Base-by-base conservation (phyloP, 37 sponge, comb jelly and placozoan species). In the Cladorhizidae sp. region DNA sequence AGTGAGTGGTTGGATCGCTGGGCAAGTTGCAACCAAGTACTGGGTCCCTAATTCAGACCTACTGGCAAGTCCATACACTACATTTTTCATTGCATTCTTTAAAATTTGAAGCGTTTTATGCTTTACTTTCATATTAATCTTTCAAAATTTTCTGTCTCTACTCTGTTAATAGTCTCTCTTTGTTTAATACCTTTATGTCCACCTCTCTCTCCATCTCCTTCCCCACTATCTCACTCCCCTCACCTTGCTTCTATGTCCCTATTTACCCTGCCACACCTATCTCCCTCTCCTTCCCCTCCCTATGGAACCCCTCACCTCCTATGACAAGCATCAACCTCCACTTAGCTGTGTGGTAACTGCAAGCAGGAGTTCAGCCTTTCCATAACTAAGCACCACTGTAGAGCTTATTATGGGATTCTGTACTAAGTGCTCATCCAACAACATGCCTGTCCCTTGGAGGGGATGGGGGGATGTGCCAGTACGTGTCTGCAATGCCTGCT, bases 351-450 rank as follows among this genome's bases (percentile, higher is more conserved):
- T 75, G 43, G 51, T 8, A 69, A 67, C 7, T 97, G 98, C 35
- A 77, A 87, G 45, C 80, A 70, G 28, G 73, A 70, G 71, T 95
- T 97, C 77, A 75, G 38, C 12, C 71, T 87, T 0, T 64, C 73
- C 26, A 80, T 85, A 51, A 89, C 88, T 2, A 95, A 95, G 70
- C 98, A 97, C 67, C 98, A 97, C 87, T 97, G 98, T 80, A 67
- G 98, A 65, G 89, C 91, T 1, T 97, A 95, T 75, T 25, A 69
- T 84, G 14, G 95, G 96, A 14, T 95, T 95, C 81, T 97, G 98
- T 90, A 80, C 77, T 25, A 74, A 71, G 25, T 97, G 98, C 77
- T 84, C 87, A 39, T 59, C 76, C 2, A 68, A 95, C 21, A 63
- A 25, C 40, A 70, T 90, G 82, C 92, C 98, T 41, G 98, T 97